Conservation (phyloP, 2,888 invertebrate genomes). For the Physocephala rufipes region DNA sequence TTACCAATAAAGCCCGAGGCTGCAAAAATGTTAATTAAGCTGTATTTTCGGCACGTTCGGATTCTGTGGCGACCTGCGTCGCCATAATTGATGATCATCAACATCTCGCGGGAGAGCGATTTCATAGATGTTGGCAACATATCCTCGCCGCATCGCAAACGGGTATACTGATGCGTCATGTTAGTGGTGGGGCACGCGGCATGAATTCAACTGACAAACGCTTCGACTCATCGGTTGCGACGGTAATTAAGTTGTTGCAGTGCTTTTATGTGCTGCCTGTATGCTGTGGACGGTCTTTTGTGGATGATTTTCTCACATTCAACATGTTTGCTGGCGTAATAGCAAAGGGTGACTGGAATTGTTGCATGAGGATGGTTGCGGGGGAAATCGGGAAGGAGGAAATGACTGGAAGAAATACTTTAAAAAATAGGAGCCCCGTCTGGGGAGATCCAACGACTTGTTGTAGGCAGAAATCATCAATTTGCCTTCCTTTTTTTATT, state of each 20-base stretch:
- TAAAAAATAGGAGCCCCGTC: constrained; percentile 26
- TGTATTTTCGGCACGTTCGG: constrained; percentile 61
- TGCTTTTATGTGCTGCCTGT: neutral
- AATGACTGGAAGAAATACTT: neutral
- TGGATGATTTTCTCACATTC: constrained; percentile 1
- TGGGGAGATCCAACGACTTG: too few relatives aligned
- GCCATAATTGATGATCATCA: neutral
- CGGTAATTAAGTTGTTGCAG: constrained; percentile 38
- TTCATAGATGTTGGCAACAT: too few relatives aligned
- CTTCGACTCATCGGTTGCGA: constrained; percentile 11
- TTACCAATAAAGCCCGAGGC: constrained; percentile 57
- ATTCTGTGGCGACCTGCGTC: constrained; percentile 38
- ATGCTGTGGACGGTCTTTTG: constrained; percentile 1
- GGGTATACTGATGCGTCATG: constrained; percentile 12
- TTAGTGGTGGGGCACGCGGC: constrained; percentile 20
- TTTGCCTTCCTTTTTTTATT: too few relatives aligned
- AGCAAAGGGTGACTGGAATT: too few relatives aligned
- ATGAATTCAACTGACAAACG: constrained; percentile 13
- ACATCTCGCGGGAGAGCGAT: neutral
- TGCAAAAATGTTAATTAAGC: constrained; percentile 64
- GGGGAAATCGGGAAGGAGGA: neutral
- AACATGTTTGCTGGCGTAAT: neutral
- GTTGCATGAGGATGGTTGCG: neutral
- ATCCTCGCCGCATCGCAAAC: neutral
- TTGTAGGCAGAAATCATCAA: too few relatives aligned